Conservation (phyloP, 2,113 vertebrate genomes). For the Tachycineta bicolor region DNA sequence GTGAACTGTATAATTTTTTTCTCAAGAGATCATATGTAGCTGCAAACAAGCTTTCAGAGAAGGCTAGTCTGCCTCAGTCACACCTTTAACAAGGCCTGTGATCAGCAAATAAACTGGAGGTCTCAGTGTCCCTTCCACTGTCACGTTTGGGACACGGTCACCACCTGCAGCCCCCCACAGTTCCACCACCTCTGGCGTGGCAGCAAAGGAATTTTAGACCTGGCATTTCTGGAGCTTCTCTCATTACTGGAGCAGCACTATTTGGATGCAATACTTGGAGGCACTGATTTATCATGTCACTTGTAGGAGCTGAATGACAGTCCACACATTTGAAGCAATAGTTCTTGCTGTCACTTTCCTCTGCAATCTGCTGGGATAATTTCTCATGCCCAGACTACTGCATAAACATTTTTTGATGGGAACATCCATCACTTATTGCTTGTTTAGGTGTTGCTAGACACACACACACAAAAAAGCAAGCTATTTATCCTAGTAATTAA, state of each 20-base stretch:
- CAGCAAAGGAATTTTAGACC: neutral
- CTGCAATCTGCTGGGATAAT: neutral
- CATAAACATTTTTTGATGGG: neutral
- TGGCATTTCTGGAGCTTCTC: neutral
- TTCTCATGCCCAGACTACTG: neutral
- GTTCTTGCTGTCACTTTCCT: neutral
- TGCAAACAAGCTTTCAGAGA: neutral
- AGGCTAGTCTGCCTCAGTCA: neutral
- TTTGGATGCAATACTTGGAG: neutral
- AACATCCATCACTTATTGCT: neutral
- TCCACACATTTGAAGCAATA: neutral
- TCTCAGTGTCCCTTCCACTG: neutral
- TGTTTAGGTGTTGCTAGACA: neutral
- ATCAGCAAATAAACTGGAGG: neutral
- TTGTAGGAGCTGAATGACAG: neutral
- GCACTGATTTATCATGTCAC: neutral
- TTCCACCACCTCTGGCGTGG: neutral
- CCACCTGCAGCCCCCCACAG: neutral
- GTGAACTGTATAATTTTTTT: accelerated
- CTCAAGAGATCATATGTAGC: neutral
- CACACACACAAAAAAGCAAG: neutral
- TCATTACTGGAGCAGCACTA: neutral
- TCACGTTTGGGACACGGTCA: accelerated
- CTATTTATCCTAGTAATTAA: neutral
- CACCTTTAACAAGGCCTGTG: neutral